Percentiles rank a stretch among this genome's conserved stretches.
Evolutionary conservation across 2,797 vertebrate genomes (phyloP).

Genomic region (Microctenopoma lineatum): DNA sequence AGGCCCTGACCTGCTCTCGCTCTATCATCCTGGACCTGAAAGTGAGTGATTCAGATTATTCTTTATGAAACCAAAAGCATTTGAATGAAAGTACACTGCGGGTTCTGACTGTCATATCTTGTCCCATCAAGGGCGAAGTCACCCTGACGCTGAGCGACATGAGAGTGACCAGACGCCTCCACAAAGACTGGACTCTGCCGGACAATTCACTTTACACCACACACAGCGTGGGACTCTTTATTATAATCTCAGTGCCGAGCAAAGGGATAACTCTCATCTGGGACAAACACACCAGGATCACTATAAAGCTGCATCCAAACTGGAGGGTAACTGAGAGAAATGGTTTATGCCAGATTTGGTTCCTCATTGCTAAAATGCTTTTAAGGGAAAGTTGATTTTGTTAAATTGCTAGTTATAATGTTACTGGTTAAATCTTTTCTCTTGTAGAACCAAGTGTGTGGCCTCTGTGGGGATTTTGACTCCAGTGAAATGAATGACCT

Average conservation of each 20-base stretch:
- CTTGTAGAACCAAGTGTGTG: slow-evolving; percentile 74
- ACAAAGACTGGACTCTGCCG: slow-evolving; percentile 12
- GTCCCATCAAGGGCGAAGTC: slow-evolving; percentile 56
- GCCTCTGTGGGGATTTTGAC: slow-evolving; percentile 85
- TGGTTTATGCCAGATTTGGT: background rate
- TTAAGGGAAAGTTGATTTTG: background rate
- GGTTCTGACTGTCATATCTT: background rate
- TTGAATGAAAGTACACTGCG: background rate
- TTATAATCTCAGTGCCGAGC: slow-evolving; percentile 72
- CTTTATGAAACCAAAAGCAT: background rate
- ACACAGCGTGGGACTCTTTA: slow-evolving; percentile 80
- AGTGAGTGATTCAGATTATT: slow-evolving; percentile 50
- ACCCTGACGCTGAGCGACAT: slow-evolving; percentile 75
- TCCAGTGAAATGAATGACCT: slow-evolving; percentile 79
- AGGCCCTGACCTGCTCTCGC: slow-evolving; percentile 81
- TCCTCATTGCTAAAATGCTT: background rate
- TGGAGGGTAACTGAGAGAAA: slow-evolving; percentile 71
- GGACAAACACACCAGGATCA: slow-evolving; percentile 83
- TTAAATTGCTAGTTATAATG: background rate
- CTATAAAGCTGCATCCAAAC: slow-evolving; percentile 56
- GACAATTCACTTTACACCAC: slow-evolving; percentile 63
- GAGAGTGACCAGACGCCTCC: slow-evolving; percentile 64
- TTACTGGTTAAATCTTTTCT: background rate
- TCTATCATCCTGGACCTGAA: slow-evolving; percentile 74
- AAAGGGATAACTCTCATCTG: slow-evolving; percentile 79